Percentiles rank a stretch among this genome's conserved stretches.
These are phyloP conservation scores for Standfussiana lucernea DNA, from an alignment of 2,888 invertebrate genomes.

Conservation along the genomic window DNA sequence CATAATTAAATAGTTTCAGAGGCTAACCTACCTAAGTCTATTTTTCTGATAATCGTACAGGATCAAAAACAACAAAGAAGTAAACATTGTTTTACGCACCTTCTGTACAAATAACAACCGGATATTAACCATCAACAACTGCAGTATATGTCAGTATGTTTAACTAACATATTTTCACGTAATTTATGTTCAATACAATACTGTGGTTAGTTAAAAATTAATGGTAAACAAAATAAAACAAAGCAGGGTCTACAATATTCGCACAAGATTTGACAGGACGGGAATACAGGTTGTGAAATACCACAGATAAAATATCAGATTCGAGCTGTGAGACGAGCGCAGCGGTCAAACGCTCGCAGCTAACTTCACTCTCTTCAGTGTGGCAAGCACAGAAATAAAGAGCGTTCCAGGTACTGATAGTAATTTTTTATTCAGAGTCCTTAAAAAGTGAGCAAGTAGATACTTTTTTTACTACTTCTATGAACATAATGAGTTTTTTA, in stretches of 20 bases:
- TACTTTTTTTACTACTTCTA: background rate
- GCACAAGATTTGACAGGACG: conserved; percentile 17
- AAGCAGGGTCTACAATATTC: background rate
- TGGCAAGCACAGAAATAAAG: conserved; percentile 17
- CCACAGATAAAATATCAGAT: conserved; percentile 30
- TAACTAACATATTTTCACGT: background rate
- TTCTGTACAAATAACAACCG: background rate
- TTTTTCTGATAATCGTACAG: background rate
- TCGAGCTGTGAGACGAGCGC: background rate
- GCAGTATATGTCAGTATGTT: background rate
- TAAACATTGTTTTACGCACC: conserved; percentile 15
- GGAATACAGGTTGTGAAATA: conserved; percentile 19
- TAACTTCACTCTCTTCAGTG: conserved; percentile 36
- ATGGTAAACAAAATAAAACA: conserved; percentile 24
- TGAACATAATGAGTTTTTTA: too few species aligned
- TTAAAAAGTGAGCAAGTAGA: background rate
- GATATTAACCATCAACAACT: background rate
- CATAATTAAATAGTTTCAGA: background rate
- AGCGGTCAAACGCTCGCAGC: background rate
- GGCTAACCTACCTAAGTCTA: background rate
- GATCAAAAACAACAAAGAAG: background rate
- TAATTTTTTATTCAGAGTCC: background rate
- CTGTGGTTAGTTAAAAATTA: background rate
- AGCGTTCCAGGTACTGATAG: conserved; percentile 6
- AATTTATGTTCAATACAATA: background rate